These are phyloP conservation scores for Eupithecia tripunctaria DNA, from an alignment of 2,888 invertebrate genomes.

Conservation along the genomic window DNA sequence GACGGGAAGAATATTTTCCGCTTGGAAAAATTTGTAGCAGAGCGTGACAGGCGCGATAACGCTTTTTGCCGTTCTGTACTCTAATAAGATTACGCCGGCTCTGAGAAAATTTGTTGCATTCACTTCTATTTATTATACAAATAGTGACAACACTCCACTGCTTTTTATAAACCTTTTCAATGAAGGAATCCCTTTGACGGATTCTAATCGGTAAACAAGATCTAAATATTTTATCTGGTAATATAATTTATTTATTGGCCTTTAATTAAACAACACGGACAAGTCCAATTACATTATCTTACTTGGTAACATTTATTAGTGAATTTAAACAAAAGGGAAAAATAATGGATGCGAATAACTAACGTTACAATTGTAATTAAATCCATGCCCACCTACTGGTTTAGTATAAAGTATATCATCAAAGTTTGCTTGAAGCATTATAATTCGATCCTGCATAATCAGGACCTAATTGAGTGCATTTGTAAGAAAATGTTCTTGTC, in stretches of 20 bases:
- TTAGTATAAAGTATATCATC: not conserved
- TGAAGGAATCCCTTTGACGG: not conserved
- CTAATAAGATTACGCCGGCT: conserved; percentile 66
- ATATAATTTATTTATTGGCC: not conserved
- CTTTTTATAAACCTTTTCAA: not conserved
- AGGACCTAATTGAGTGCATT: not conserved
- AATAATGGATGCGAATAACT: not conserved
- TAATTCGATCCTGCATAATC: not conserved
- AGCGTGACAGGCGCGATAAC: conserved; percentile 70
- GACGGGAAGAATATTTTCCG: conserved; percentile 68
- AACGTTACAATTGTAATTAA: not conserved
- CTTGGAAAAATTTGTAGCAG: conserved; percentile 61
- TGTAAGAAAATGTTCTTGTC: no score
- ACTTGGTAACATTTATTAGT: not conserved
- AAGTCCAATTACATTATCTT: not conserved
- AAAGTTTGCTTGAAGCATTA: not conserved
- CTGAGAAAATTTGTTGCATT: conserved; percentile 16
- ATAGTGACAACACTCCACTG: conserved; percentile 32
- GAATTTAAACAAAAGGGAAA: not conserved
- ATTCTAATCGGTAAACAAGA: not conserved
- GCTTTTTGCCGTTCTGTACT: conserved; percentile 58
- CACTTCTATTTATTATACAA: conserved; percentile 30
- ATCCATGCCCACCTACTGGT: not conserved
- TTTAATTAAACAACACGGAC: not conserved
- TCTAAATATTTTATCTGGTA: not conserved